Evolutionary conservation across 2,113 vertebrate genomes (phyloP), one percentile per base, ranked within the genome.

Genomic region (Sphaerodactylus townsendi): DNA sequence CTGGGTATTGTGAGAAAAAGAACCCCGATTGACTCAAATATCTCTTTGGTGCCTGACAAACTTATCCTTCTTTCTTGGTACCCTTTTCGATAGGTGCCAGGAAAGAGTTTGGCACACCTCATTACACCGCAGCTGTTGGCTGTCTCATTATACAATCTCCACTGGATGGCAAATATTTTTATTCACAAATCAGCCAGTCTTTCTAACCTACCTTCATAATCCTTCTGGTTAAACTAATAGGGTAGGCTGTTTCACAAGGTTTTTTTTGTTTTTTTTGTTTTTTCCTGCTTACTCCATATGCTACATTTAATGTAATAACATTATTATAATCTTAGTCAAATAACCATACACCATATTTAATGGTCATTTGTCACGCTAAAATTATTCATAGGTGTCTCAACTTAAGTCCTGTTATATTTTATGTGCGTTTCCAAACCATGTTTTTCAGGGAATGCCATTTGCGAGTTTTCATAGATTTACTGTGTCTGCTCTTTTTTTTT

Each of bases 401-500:
- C 92, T 62, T 91, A 91, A 94, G 95, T 91, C 92, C 59, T 37
- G 92, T 95, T 93, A 97, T 98, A 95, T 96, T 98, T 84, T 97
- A 97, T 96, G 94, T 96, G 95, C 95, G 96, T 94, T 95, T 94
- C 96, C 96, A 95, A 96, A 95, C 95, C 95, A 91, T 96, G 95
- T 94, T 97, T 84, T 98, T 97, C 96, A 95, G 92, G 96, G 95
- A 93, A 96, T 96, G 96, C 96, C 91, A 93, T 96, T 96, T 94
- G 96, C 95, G 94, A 93, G 95, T 93, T 95, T 96, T 96, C 97
- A 96, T 97, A 97, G 98, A 98, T 98, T 98, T 97, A 98, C 96
- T 96, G 96, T 95, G 96, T 97, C 97, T 98, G 97, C 97, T 90
- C 97, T 98, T 97, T 98, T 97, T 98, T 97, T 98, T 99, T 99